Base-by-base conservation (phyloP, 2,888 invertebrate species). In the Drepanosiphum platanoidis region DNA sequence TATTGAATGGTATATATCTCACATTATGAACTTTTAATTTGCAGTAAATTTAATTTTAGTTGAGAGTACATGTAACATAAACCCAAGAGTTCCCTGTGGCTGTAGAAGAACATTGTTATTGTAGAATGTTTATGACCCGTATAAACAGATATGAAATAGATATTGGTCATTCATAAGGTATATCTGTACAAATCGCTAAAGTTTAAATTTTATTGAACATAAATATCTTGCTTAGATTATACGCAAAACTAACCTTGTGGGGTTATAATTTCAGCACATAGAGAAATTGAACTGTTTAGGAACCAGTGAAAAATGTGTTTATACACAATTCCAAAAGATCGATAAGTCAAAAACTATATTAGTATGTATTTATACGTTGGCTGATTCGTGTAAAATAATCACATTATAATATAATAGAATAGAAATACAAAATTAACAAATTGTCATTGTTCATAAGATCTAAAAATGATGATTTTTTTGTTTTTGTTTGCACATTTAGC, bases 351-450 rank as follows among this genome's bases (percentile, higher is more conserved):
- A n/a, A n/a, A 39, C 13, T n/a, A 27, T n/a, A 27, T 46, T 72
- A 46, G 18, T 8, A n/a, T 32, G 32, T 46, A 32, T 74, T 74
- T 18, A n/a, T 9, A 42, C 22, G 32, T 72, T 72, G 72, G 22
- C 46, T 46, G 42, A 46, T 46, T 74, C 22, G 18, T 30, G 22
- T 74, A 32, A 30, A 32, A 32, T 4, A 74, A 30, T 32, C 32
- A 32, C 11, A n/a, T 3, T 46, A 22, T 36, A 75, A 7, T 42
- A 22, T 52, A 18, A 52, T 78, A 61, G 27, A 61, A 61, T 75
- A 34, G n/a, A 58, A 52, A 15, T 74, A 46, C 1, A 32, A 39
- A n/a, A 79, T 42, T 79, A n/a, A 32, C n/a, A 46, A 64, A 66
- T 66, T 66, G 13, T 66, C 78, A 66, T 36, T 32, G 13, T 39